phyloP scores from a whole-genome alignment of 64 coral and sea anemone species.

The Cladopsammia gracilis region DNA sequence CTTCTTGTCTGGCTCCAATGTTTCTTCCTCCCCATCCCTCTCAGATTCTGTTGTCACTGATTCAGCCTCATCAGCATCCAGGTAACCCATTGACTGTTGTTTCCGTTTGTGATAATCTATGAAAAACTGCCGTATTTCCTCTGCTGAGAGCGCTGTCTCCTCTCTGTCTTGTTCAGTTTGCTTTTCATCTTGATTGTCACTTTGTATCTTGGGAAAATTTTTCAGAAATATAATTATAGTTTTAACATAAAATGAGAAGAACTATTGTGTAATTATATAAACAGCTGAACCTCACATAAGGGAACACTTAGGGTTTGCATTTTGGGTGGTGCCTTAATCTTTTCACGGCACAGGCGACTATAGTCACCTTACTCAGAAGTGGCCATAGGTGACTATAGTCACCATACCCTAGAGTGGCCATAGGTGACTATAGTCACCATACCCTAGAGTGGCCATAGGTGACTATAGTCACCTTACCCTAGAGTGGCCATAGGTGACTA shows the following conservation, averaged over 20 bases:
- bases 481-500: too few relatives aligned
- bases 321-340: too few relatives aligned
- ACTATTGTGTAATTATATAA: neutral
- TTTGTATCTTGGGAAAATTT: neutral
- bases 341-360: too few relatives aligned
- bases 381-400: too few relatives aligned
- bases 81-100: slow-evolving; percentile 76
- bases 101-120: slow-evolving; percentile 87
- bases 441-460: too few relatives aligned
- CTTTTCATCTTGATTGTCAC: neutral
- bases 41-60: neutral
- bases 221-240: neutral
- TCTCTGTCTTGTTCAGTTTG: neutral
- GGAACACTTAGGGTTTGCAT: too few relatives aligned
- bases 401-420: too few relatives aligned
- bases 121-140: slow-evolving; percentile 67
- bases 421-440: too few relatives aligned
- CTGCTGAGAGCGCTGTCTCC: neutral
- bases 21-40: slow-evolving; percentile 16
- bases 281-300: too few relatives aligned
- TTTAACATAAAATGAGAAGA: neutral
- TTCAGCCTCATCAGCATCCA: slow-evolving; percentile 40
- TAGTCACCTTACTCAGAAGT: too few relatives aligned
- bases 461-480: too few relatives aligned
- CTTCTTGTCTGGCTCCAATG: slow-evolving; percentile 69